Base-by-base conservation (phyloP, 2,888 invertebrate genomes). In the Phania funesta region DNA sequence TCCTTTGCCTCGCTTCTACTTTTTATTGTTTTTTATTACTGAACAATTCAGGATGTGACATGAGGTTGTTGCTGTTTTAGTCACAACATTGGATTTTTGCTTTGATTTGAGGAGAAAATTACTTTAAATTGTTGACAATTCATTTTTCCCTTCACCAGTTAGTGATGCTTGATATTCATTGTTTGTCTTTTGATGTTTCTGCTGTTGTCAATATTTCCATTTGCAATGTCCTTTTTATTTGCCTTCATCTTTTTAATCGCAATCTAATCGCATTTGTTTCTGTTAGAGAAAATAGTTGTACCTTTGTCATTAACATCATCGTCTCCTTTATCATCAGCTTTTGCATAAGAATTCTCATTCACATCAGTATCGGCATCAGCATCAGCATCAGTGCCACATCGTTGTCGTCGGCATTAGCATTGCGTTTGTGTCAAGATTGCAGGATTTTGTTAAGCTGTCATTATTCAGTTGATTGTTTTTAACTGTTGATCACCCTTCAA, bases 91-190 rank as follows among this genome's bases (percentile, higher is more conserved):
- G 56, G 54, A 46, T 64, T 56, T 48, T 46, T 38, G 4, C 67
- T 74, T 68, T 68, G 73, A 80, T 74, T 68, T 74, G 65, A 35
- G 44, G 58, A 46, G 8, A 56, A 78, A 83, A 80, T 83, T 79
- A 75, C 65, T 75, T 81, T 80, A 83, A 84, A 78, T 77, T 83
- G 75, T 68, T 80, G 80, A 41, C 80, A 79, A 80, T 68, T 76
- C 76, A 64, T 67, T 76, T 80, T 68, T 70, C n/a, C 26, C 62
- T 58, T 35, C 62, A 11, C 29, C 64, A 18, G 7, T 20, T 75
- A 46, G 32, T 65, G 22, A 35, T 75, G 3, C 29, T 38, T 56
- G 26, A 58, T 50, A 26, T 78, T 64, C 50, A 70, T 70, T 75
- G 54, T 60, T 58, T 65, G 44, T 52, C 9, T 22, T 13, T 8